Evolutionary conservation across 2,113 vertebrate species (phyloP), one percentile per base, ranked within the genome.

Genomic region (Dromas ardeola): DNA sequence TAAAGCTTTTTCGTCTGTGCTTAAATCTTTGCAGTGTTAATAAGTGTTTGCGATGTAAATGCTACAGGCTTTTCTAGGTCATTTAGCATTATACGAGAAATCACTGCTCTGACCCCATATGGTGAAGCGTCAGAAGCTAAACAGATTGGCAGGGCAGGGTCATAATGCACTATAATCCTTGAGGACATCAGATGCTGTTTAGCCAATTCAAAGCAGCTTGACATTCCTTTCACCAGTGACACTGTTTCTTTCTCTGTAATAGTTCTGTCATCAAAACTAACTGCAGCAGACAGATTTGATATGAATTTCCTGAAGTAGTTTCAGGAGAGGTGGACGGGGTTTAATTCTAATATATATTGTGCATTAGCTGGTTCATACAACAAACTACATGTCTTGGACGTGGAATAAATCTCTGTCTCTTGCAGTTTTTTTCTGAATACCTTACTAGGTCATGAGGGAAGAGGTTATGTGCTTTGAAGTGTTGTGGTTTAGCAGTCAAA

Each of bases 41-140:
- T 40, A 86, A 94, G 91, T 45, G 83, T 97, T 95, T 85, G 87
- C 83, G 91, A 82, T 81, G 84, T 86, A 93, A 97, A 97, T 83
- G 95, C 94, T 97, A 93, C 53, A 34, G 92, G 94, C 90, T 97
- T 98, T 98, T 98, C 97, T 94, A 97, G 97, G 97, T 98, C 97
- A 97, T 92, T 95, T 84, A 94, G 84, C 97, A 90, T 95, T 86
- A 91, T 95, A 89, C 96, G 95, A 96, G 96, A 97, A 97, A 97
- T 95, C 95, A 86, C 95, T 26, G 84, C 87, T 93, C 96, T 98
- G 97, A 98, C 97, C 93, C 97, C 97, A 95, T 91, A 96, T 94
- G 95, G 97, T 78, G 94, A 98, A 94, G 96, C 45, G 15, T 98
- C 97, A 97, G 97, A 92, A 94, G 96, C 91, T 96, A 97, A 97